Percentiles rank a stretch among this genome's conserved stretches.
These are phyloP conservation scores for Plecotus auritus DNA, from an alignment of 2,113 vertebrate genomes.

Conservation along the genomic window DNA sequence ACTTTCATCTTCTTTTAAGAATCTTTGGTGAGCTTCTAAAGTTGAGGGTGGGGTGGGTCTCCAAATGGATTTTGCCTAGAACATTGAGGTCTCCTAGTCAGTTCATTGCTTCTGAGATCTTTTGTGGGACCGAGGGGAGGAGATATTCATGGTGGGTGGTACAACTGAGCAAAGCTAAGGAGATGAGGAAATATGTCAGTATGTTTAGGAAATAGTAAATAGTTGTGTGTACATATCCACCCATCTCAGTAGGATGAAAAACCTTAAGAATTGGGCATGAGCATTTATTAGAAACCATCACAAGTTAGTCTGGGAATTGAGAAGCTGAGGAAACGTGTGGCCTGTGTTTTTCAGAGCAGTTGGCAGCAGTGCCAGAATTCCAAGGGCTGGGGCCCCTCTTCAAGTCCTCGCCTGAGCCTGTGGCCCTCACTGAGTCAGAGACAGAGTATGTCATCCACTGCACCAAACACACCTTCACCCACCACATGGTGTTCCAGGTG, in stretches of 20 bases:
- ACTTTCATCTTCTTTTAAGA: not conserved
- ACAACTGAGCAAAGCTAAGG: not conserved
- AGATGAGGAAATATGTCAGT: not conserved
- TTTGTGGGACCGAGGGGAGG: not conserved
- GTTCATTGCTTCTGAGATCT: not conserved
- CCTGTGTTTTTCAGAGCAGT: slow-evolving; percentile 82
- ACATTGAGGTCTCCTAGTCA: not conserved
- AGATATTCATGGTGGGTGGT: not conserved
- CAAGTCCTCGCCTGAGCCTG: slow-evolving; percentile 85
- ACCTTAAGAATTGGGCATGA: not conserved
- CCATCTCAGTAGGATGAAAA: not conserved
- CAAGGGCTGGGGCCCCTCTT: slow-evolving; percentile 82
- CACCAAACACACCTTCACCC: slow-evolving; percentile 84
- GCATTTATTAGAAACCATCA: not conserved
- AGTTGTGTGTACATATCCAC: accelerated
- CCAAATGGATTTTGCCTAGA: not conserved
- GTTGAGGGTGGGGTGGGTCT: not conserved
- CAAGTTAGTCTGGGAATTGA: not conserved
- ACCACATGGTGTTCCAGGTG: slow-evolving; percentile 88
- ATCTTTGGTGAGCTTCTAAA: not conserved
- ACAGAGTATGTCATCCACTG: slow-evolving; percentile 86
- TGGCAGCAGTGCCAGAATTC: slow-evolving; percentile 84
- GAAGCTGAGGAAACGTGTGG: not conserved
- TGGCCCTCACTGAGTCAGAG: slow-evolving; percentile 86
- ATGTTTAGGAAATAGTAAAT: not conserved